A percentile compares a stretch with the other conserved stretches of the same genome.
Evolutionary conservation across 2,888 invertebrate genomes (phyloP).

Genomic region (Cephus nigrinus): DNA sequence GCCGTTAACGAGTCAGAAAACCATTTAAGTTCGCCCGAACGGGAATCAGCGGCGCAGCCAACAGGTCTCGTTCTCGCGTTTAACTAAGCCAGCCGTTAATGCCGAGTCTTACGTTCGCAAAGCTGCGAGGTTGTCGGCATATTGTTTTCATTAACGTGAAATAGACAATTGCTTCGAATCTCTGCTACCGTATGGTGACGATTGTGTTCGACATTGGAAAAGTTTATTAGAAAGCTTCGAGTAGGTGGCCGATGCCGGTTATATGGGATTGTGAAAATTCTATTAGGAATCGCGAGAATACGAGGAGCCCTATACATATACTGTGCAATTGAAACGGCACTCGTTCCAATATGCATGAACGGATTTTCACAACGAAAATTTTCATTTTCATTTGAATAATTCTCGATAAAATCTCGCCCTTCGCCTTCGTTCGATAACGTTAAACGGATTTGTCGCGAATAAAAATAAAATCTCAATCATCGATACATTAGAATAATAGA

Average conservation of each 20-base stretch:
- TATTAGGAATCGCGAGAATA: background rate
- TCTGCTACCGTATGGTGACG: background rate
- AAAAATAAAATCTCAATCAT: background rate
- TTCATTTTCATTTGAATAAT: conserved; percentile 10
- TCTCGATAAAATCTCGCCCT: conserved; percentile 2
- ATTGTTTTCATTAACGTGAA: background rate
- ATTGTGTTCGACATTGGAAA: background rate
- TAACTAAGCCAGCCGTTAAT: background rate
- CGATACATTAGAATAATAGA: background rate
- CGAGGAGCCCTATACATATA: background rate
- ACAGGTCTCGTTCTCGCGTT: background rate
- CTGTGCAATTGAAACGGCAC: background rate
- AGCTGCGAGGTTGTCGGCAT: background rate
- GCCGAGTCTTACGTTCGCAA: background rate
- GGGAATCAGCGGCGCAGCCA: conserved; percentile 20
- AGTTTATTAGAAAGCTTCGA: background rate
- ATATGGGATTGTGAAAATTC: background rate
- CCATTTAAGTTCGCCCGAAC: conserved; percentile 46
- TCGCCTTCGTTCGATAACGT: background rate
- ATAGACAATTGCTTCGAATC: background rate
- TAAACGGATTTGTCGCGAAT: background rate
- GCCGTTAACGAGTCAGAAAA: conserved; percentile 41
- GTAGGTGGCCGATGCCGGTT: background rate
- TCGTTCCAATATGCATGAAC: background rate
- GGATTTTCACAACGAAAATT: background rate